Evolutionary conservation across 2,113 vertebrate species (phyloP).

Genomic region (Prunella himalayana): DNA sequence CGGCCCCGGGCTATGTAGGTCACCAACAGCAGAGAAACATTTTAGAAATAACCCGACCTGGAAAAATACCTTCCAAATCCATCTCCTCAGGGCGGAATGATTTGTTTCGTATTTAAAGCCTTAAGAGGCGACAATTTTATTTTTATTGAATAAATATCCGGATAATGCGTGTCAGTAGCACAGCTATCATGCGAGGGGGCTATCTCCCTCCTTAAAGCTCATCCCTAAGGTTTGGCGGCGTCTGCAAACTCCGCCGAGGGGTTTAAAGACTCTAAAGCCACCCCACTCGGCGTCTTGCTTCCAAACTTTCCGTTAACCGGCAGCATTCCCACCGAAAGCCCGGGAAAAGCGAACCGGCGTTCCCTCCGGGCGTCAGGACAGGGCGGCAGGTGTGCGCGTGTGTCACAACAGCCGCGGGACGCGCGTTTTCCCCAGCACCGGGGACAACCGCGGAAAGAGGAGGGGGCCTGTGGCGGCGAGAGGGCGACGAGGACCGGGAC

Average conservation of each 20-base stretch:
- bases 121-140: background rate
- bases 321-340: background rate
- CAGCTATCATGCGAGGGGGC: background rate
- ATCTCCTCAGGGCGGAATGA: background rate
- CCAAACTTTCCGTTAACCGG: background rate
- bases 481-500: background rate
- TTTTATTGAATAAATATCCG: background rate
- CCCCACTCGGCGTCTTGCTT: background rate
- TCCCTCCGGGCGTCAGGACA: background rate
- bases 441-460: background rate
- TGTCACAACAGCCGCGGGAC: background rate
- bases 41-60: constrained; percentile 7
- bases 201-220: background rate
- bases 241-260: background rate
- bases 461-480: background rate
- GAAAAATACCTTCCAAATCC: background rate
- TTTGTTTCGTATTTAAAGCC: background rate
- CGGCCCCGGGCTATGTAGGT: constrained; percentile 5
- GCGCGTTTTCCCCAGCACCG: background rate
- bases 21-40: background rate
- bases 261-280: background rate
- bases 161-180: background rate
- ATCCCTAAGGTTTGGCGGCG: background rate
- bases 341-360: background rate
- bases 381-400: background rate